phyloP scores from a whole-genome alignment of 2,888 invertebrate species.

The Caradrina clavipalpis region DNA sequence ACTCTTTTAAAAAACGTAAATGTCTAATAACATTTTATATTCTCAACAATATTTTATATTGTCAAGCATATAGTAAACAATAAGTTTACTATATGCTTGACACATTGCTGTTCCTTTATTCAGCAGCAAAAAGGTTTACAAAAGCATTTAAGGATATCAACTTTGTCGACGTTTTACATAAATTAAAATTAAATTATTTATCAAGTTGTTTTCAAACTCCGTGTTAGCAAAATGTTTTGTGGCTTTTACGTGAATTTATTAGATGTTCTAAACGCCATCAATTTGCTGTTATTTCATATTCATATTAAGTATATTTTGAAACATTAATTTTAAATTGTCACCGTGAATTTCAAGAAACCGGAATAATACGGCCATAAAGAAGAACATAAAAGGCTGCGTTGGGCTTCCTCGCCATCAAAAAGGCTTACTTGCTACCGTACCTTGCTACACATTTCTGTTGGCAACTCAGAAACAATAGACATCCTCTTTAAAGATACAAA shows the following conservation, averaged over 20 bases:
- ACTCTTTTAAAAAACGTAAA: no score
- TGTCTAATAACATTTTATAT: slow-evolving; percentile 77
- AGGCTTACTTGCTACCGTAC: neutral
- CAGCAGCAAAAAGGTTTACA: slow-evolving; percentile 69
- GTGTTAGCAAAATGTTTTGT: slow-evolving; percentile 60
- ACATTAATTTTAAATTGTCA: neutral
- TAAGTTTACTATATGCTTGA: slow-evolving; percentile 78
- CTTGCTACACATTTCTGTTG: neutral
- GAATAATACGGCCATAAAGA: neutral
- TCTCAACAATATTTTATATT: slow-evolving; percentile 63
- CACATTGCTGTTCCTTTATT: slow-evolving; percentile 46
- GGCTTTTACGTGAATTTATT: slow-evolving; percentile 27
- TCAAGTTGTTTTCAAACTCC: slow-evolving; percentile 58
- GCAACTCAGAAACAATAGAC: slow-evolving; percentile 1
- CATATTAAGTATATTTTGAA: neutral
- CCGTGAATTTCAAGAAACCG: neutral
- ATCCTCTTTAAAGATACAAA: slow-evolving; percentile 1
- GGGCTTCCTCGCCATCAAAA: neutral
- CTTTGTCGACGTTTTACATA: slow-evolving; percentile 73
- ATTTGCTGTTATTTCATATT: slow-evolving; percentile 15
- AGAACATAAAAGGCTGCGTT: neutral
- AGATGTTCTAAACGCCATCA: slow-evolving; percentile 11
- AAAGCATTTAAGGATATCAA: slow-evolving; percentile 69
- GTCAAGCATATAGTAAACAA: no score
- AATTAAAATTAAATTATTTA: slow-evolving; percentile 70